A percentile compares a stretch with the other conserved stretches of the same genome.
Evolutionary conservation across 2,113 vertebrate genomes (phyloP).

Genomic region (Campylomormyrus numenius): DNA sequence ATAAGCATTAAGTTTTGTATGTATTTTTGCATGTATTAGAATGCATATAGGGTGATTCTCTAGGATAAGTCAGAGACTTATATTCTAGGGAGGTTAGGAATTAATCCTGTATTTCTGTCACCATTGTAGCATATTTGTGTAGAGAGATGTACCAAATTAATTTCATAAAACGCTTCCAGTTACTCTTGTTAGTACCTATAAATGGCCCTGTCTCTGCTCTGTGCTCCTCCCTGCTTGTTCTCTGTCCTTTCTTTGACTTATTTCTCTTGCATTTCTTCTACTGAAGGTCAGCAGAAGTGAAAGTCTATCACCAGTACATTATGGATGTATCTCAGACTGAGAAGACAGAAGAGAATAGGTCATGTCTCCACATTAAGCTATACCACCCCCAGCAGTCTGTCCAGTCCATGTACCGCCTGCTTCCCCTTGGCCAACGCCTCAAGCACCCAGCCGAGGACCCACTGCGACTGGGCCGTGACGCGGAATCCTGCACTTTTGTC

Average conservation of each 20-base stretch:
- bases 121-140: neutral
- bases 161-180: neutral
- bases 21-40: neutral
- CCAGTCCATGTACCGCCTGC: slow-evolving; percentile 52
- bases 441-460: slow-evolving; percentile 57
- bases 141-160: neutral
- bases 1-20: neutral
- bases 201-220: neutral
- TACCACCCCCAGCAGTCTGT: slow-evolving; percentile 70
- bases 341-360: slow-evolving; percentile 72
- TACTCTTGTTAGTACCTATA: neutral
- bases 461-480: slow-evolving; percentile 71
- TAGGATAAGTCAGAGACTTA: neutral
- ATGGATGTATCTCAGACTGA: slow-evolving; percentile 57
- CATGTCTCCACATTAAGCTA: slow-evolving; percentile 69
- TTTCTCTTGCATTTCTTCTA: neutral
- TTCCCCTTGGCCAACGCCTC: slow-evolving; percentile 49
- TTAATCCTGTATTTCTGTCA: neutral
- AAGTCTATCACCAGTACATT: neutral
- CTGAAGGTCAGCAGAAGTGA: neutral
- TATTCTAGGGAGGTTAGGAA: neutral
- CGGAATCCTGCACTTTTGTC: slow-evolving; percentile 58
- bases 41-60: neutral
- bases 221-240: neutral
- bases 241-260: neutral